Evolutionary conservation across 2,113 vertebrate species (phyloP), one percentile per base, ranked within the genome.

Genomic region (Sinocyclocheilus anophthalmus): DNA sequence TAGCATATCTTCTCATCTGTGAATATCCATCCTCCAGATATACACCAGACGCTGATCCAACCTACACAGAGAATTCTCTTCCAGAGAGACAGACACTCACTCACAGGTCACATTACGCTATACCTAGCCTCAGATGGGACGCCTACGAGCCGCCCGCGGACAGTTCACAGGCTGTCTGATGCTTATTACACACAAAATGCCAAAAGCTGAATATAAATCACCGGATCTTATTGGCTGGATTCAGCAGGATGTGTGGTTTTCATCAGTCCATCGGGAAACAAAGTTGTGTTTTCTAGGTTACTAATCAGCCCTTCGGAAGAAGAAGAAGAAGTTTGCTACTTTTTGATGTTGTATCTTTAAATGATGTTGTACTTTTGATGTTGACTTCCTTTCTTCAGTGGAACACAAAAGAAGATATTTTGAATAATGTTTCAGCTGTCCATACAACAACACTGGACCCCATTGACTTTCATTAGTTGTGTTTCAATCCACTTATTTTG

Each of bases 1-100:
- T 73, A 73, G 70, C 37, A 73, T 73, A 42, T 73, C 70, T 42
- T 45, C 37, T 4, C 70, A 1, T 73, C 70, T 73, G 70, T 73
- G 70, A 73, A n/a, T 73, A 45, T 73, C 10, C 37, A 0, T n/a
- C 37, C 70, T 39, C 70, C 37, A 73, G 37, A 73, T 73, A 45
- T 2, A 73, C 70, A 45, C 10, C 37, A 73, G 70, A 73, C 37
- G 26, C 45, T 77, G 14, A 53, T 55, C 14, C 48, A 55, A 77
- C 75, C 30, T 33, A 30, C 67, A 70, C 67, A 70, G 14, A 70
- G 30, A 30, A 18, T 77, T 77, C 24, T 53, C 14, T 53, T 53
- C 45, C 70, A 73, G 37, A 73, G 39, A 73, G 20, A 76, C 75
- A 30, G 14, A 76, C 24, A 26, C 73, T 24, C 39, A 24, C 42